Evolutionary conservation across 2,797 vertebrate species (phyloP), one percentile per base, ranked within the genome.

Genomic region (Eutrigla gurnardus): DNA sequence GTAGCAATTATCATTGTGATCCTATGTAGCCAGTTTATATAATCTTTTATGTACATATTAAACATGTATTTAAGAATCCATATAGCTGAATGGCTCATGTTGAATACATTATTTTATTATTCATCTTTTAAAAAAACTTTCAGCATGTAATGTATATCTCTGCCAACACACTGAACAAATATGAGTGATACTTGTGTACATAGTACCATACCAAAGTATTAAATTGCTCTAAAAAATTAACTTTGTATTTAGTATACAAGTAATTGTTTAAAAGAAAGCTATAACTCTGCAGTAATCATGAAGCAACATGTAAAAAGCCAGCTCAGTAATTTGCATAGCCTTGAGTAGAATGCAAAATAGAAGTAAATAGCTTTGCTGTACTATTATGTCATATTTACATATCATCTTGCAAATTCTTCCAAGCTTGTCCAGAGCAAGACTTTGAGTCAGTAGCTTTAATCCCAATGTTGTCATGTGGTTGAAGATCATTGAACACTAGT

Each of bases 1-100:
- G 98, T 99, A 95, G 90, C 14, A 50, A 1, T 5, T 64, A 1
- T 4, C 37, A 15, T 49, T 11, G 7, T 70, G 5, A 57, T 54
- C 5, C n/a, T 36, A 2, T 25, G 4, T 42, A 11, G 11, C 36
- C 61, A 7, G n/a, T 15, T 42, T 61, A 42, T 25, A 40, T 0
- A 55, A 40, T 9, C 57, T 57, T 61, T 43, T 8, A 25, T 54
- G 2, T 63, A 50, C 7, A 43, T 39, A 25, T 7, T 17, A 6
- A 14, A n/a, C 1, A 15, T 1, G 25, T 25, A 25, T 25, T 25
- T 25, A 25, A 37, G 18, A 71, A 25, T 58, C 18, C 4, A 47
- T 4, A 40, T 13, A 15, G 13, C 25, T 54, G 8, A 1, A 0
- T 43, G 37, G 15, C 18, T 32, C 32, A n/a, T 37, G 10, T 4